Base-by-base conservation (phyloP, 2,113 vertebrate species). In the Nycticorax nycticorax region DNA sequence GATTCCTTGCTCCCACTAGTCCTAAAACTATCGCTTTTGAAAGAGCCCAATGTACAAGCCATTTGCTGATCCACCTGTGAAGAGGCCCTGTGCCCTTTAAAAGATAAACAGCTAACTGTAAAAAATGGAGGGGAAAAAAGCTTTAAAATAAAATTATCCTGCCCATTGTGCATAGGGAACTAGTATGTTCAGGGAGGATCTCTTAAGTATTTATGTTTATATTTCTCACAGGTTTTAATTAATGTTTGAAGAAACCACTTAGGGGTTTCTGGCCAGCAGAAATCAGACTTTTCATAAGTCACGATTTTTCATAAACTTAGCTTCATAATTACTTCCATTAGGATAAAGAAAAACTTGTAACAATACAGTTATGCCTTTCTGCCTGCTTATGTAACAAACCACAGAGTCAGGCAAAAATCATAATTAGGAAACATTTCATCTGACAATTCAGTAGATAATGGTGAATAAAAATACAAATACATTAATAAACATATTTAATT, bases 41-140 rank as follows among this genome's bases (percentile, higher is more conserved):
- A 94, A 92, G 57, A 90, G n/a, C 57, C 14, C 6, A 1, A 53
- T 8, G 12, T 66, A 55, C 37, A 72, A 87, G 77, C 62, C 30
- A 53, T 60, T 91, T 88, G 92, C 47, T 60, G 62, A 76, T 75
- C 76, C 82, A 96, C 85, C 92, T 96, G 78, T 69, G 39, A 85
- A 89, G 80, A 26, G 52, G 17, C 14, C 24, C 52, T 85, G 27
- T 71, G 67, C n/a, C 74, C 43, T 33, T 43, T 68, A 39, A 74
- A 93, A 85, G 19, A 67, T 59, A 84, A 96, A 85, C 22, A 87
- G 48, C 33, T 63, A n/a, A 91, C 80, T 85, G 84, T 33, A 35
- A 67, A 86, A 72, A 91, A 52, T 4, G 6, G 3, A 0, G 7
- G 9, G 10, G 2, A 8, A 5, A 47, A 32, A 43, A 27, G 22